These are phyloP conservation scores for Ferdinandea cuprea DNA, from an alignment of 2,888 invertebrate genomes.

Conservation along the genomic window DNA sequence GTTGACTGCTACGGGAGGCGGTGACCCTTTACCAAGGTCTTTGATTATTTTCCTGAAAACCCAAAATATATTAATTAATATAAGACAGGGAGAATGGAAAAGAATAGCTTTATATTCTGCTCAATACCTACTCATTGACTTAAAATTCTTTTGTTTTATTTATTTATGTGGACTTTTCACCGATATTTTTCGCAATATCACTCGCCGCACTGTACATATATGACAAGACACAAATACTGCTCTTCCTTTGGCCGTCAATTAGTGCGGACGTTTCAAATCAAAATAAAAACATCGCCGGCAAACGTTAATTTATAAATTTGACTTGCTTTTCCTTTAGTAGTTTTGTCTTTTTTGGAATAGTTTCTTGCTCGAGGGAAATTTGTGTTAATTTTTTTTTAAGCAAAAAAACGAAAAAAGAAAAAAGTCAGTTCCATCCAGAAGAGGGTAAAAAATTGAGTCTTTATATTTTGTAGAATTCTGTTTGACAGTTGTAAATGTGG, in stretches of 20 bases:
- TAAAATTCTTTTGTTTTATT: constrained; percentile 42
- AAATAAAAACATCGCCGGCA: constrained; percentile 39
- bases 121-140: constrained; percentile 60
- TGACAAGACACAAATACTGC: constrained; percentile 64
- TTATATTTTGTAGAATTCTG: constrained; percentile 36
- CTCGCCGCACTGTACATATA: constrained; percentile 65
- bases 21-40: constrained; percentile 49
- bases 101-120: too few species aligned
- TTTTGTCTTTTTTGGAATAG: constrained; percentile 5
- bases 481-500: constrained; percentile 21
- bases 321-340: constrained; percentile 7
- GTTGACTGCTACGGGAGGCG: constrained; percentile 49
- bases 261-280: constrained; percentile 44
- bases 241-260: constrained; percentile 52
- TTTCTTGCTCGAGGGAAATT: constrained; percentile 25
- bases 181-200: constrained; percentile 61
- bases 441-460: constrained; percentile 63
- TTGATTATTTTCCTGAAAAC: constrained; percentile 61
- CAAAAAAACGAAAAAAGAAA: constrained; percentile 57
- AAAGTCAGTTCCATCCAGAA: constrained; percentile 63
- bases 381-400: constrained; percentile 15
- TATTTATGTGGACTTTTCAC: constrained; percentile 31
- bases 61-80: neutral
- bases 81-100: neutral
- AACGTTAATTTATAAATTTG: constrained; percentile 1